A percentile compares a stretch with the other conserved stretches of the same genome.
Conservation (phyloP, 2,797 vertebrate genomes). For the Dryobates pubescens region DNA sequence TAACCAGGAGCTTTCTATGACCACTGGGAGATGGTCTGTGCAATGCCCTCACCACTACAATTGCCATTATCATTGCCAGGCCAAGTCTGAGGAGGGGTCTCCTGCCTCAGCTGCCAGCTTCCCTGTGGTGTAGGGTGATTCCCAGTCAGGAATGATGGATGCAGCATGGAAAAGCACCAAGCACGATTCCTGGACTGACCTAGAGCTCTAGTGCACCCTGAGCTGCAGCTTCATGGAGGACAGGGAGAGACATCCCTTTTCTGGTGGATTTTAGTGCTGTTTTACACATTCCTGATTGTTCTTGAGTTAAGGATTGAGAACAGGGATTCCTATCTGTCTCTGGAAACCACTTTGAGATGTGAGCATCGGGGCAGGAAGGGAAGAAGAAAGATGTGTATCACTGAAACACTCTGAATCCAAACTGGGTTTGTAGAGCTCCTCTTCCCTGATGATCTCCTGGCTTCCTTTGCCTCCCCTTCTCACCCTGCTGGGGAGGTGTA, state of each 20-base stretch:
- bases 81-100: background rate
- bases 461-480: background rate
- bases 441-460: background rate
- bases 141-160: background rate
- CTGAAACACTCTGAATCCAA: background rate
- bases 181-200: rapidly evolving
- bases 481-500: rapidly evolving
- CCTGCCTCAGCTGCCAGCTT: background rate
- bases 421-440: background rate
- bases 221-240: rapidly evolving
- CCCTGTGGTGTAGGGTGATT: rapidly evolving
- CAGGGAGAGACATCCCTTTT: background rate
- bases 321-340: background rate
- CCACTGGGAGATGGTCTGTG: rapidly evolving
- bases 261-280: background rate
- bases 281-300: background rate
- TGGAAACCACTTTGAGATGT: background rate
- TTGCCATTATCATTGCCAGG: background rate
- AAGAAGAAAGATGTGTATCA: rapidly evolving
- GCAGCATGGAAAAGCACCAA: rapidly evolving
- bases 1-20: rapidly evolving
- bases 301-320: background rate
- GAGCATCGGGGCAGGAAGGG: background rate
- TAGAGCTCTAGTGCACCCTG: background rate
- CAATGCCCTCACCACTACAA: background rate